Conservation (phyloP, 2,797 vertebrate genomes). For the Monodelphis domestica region DNA sequence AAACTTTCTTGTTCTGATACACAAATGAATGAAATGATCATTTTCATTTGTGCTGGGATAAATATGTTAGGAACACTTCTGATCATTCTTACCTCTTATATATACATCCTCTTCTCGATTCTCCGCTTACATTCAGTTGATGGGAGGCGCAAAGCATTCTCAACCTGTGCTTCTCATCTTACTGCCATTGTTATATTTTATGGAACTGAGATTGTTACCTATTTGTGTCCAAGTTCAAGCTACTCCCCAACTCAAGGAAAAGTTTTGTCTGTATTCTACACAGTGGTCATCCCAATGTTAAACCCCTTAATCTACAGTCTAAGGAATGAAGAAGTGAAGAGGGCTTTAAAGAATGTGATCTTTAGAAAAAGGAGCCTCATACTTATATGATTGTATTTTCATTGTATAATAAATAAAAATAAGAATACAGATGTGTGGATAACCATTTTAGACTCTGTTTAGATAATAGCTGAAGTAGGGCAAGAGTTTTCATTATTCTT, state of each 20-base stretch:
- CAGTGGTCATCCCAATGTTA: slow-evolving; percentile 61
- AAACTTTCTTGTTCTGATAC: slow-evolving; percentile 54
- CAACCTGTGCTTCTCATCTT: slow-evolving; percentile 60
- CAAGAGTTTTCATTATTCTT: not conserved
- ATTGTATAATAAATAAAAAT: not conserved
- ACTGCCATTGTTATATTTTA: slow-evolving; percentile 61
- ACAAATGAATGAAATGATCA: slow-evolving; percentile 29
- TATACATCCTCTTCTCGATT: slow-evolving; percentile 52
- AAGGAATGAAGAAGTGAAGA: slow-evolving; percentile 68
- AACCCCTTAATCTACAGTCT: slow-evolving; percentile 70
- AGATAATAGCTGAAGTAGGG: not conserved
- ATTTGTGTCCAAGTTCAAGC: slow-evolving; percentile 56
- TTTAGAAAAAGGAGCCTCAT: not conserved
- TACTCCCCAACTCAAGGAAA: slow-evolving; percentile 50
- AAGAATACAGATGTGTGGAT: not conserved
- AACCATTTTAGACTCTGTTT: not conserved
- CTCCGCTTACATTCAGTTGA: slow-evolving; percentile 28
- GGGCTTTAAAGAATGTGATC: slow-evolving; percentile 36
- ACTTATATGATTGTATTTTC: slow-evolving; percentile 1
- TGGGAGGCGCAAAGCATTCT: slow-evolving; percentile 49
- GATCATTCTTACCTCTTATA: slow-evolving; percentile 48
- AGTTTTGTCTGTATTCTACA: slow-evolving; percentile 62
- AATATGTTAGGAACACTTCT: slow-evolving; percentile 40
- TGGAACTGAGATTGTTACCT: slow-evolving; percentile 47
- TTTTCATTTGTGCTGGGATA: slow-evolving; percentile 40